Conservation (phyloP, 2,888 invertebrate genomes). For the Tenthredo scrophulariae region DNA sequence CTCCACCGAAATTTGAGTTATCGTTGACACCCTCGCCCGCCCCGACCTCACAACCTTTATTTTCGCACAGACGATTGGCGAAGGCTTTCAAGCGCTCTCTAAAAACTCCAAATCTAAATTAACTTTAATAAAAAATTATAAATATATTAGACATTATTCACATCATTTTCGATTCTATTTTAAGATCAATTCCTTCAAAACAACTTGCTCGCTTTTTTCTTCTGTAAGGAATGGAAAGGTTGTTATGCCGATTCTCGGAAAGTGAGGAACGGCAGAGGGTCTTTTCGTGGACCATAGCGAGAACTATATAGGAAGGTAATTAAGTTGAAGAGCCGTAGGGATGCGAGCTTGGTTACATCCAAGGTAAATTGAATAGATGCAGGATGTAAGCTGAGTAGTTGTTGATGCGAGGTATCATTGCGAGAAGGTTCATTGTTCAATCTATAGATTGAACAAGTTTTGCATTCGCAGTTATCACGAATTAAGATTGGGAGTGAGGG, state of each 20-base stretch:
- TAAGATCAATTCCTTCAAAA: too few relatives aligned
- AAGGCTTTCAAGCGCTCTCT: not conserved
- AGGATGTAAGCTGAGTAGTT: not conserved
- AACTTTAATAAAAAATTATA: not conserved
- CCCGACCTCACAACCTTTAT: slow-evolving; percentile 2
- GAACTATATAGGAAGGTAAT: not conserved
- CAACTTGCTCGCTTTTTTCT: too few relatives aligned
- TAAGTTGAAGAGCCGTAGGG: not conserved
- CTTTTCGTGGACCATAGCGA: not conserved
- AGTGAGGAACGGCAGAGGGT: not conserved
- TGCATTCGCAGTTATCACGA: too few relatives aligned
- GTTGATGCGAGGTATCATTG: not conserved
- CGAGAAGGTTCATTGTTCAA: not conserved
- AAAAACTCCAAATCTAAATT: not conserved
- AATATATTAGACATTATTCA: too few relatives aligned
- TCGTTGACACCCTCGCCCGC: slow-evolving; percentile 14
- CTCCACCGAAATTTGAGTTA: slow-evolving; percentile 46
- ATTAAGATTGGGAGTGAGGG: too few relatives aligned
- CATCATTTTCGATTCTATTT: too few relatives aligned
- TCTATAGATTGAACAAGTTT: not conserved
- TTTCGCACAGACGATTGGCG: not conserved
- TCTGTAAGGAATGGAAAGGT: too few relatives aligned
- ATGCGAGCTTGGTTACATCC: not conserved
- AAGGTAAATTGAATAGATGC: not conserved
- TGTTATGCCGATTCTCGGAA: not conserved